phyloP scores from a whole-genome alignment of 2,113 vertebrate genomes.

The Myxocyprinus asiaticus region DNA sequence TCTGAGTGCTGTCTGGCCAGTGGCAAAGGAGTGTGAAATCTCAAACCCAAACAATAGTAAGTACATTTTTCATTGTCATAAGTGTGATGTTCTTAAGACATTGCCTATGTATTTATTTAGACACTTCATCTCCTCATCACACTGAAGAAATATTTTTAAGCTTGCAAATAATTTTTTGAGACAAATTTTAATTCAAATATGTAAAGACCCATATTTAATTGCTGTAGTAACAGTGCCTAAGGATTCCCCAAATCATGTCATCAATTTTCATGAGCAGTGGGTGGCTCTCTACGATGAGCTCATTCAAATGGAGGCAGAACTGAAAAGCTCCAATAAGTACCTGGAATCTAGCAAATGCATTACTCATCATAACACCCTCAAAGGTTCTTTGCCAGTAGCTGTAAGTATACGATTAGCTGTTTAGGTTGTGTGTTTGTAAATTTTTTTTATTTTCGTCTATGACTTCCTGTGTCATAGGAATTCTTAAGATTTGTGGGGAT shows the following conservation, averaged over 20 bases:
- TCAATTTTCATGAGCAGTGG: conserved; percentile 30
- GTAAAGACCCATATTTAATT: not conserved
- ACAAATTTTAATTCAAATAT: not conserved
- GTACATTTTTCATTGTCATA: not conserved
- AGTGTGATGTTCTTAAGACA: not conserved
- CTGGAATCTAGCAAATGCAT: conserved; percentile 18
- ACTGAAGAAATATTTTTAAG: not conserved
- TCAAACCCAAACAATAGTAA: not conserved
- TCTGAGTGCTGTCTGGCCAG: not conserved
- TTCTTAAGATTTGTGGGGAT: too few relatives aligned
- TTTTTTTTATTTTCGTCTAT: not conserved
- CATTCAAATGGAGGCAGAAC: conserved; percentile 10
- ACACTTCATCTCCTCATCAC: not conserved
- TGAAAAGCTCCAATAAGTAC: conserved; percentile 17
- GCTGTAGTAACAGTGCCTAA: conserved; percentile 9
- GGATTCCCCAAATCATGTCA: conserved; percentile 9
- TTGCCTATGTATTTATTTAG: not conserved
- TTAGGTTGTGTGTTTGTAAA: not conserved
- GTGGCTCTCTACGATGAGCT: conserved; percentile 11
- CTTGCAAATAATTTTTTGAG: too few relatives aligned
- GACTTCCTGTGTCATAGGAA: not conserved
- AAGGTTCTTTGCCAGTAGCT: not conserved
- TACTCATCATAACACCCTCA: not conserved
- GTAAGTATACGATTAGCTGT: conserved; percentile 2
- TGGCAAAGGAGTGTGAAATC: not conserved